These are phyloP conservation scores for Actinostola sp. DNA, from an alignment of 92 coral and sea anemone species.

Conservation along the genomic window DNA sequence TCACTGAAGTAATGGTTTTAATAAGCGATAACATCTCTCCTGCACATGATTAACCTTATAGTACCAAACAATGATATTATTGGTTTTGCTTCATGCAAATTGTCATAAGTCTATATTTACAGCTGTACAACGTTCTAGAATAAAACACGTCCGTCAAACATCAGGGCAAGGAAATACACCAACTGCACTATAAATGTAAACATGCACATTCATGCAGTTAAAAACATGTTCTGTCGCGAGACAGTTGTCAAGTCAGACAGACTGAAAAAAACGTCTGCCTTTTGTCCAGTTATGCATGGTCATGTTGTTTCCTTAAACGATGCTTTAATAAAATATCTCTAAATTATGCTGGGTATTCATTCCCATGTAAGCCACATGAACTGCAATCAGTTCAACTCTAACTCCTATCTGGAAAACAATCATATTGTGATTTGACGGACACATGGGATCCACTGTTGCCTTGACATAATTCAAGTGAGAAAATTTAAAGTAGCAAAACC, in stretches of 20 bases:
- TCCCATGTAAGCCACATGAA: constrained; percentile 37
- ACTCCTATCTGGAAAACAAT: constrained; percentile 50
- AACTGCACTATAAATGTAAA: background rate
- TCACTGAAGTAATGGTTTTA: too few species aligned
- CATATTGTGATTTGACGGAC: constrained; percentile 33
- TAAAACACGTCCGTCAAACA: constrained; percentile 15
- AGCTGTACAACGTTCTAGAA: constrained; percentile 3
- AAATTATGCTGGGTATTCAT: background rate
- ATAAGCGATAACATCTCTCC: too few species aligned
- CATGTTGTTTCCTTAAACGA: background rate
- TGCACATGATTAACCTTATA: background rate
- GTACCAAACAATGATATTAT: constrained; percentile 2
- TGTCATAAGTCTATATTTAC: background rate
- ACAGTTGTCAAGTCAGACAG: too few species aligned
- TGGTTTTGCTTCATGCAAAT: constrained; percentile 13
- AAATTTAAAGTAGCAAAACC: background rate
- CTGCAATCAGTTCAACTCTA: constrained; percentile 69
- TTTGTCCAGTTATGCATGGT: too few species aligned
- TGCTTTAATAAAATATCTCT: background rate
- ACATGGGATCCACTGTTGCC: constrained; percentile 44
- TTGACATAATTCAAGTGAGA: constrained; percentile 38
- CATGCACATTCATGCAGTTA: background rate
- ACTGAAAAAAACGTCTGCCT: too few species aligned
- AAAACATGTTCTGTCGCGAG: too few species aligned
- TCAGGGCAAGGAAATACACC: background rate